Conservation (phyloP, 2,888 invertebrate species). For the Amitus sp. region DNA sequence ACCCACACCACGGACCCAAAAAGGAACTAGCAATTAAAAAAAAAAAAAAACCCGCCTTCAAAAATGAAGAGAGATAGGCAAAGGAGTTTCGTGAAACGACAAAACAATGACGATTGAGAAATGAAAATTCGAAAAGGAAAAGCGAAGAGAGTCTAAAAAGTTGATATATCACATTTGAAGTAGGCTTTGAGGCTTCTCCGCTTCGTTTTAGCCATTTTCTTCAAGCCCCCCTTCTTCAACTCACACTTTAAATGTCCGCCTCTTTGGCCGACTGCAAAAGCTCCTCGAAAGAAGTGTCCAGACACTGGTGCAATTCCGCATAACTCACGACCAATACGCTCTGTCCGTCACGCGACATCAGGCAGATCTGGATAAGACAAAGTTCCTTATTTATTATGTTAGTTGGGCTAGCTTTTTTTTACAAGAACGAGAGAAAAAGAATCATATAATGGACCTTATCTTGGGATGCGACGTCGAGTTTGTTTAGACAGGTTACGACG, state of each 20-base stretch:
- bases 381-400: conserved; percentile 3
- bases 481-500: conserved; percentile 92
- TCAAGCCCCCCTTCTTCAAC: conserved; percentile 15
- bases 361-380: conserved; percentile 79
- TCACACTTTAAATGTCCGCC: conserved; percentile 42
- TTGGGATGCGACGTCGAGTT: conserved; percentile 83
- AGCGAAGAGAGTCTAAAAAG: conserved; percentile 56
- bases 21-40: conserved; percentile 6
- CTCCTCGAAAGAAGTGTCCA: conserved; percentile 92
- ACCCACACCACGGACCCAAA: not conserved
- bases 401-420: too few relatives aligned
- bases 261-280: conserved; percentile 71
- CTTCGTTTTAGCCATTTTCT: conserved; percentile 17
- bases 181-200: conserved; percentile 39
- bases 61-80: not conserved
- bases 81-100: not conserved
- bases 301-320: conserved; percentile 93
- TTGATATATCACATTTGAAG: conserved; percentile 64
- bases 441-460: too few relatives aligned
- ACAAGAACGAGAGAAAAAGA: too few relatives aligned
- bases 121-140: too few relatives aligned
- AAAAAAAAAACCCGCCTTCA: not conserved
- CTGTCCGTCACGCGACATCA: conserved; percentile 96
- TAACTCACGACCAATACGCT: conserved; percentile 96
- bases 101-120: not conserved